Percentiles rank a stretch among this genome's conserved stretches.
phyloP scores from a whole-genome alignment of 2,113 vertebrate species.

The Brachirus orientalis region DNA sequence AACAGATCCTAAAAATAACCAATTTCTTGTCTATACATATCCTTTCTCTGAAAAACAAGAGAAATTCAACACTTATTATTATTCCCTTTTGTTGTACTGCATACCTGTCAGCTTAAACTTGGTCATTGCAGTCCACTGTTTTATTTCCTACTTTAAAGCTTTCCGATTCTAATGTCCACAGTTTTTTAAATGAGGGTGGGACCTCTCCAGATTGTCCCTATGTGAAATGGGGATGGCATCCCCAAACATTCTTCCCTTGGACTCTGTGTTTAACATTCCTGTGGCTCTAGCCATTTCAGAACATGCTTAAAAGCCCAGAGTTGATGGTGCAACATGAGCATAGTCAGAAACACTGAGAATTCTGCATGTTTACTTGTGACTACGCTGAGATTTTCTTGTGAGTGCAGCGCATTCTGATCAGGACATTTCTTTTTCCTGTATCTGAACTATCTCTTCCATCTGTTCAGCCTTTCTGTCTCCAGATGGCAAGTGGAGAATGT shows the following conservation, averaged over 20 bases:
- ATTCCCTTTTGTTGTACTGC: background rate
- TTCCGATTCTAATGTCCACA: slow-evolving; percentile 40
- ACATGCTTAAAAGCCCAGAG: slow-evolving; percentile 63
- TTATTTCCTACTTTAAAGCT: slow-evolving; percentile 14
- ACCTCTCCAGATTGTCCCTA: slow-evolving; percentile 55
- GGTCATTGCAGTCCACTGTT: background rate
- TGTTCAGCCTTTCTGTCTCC: slow-evolving; percentile 48
- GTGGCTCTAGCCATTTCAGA: slow-evolving; percentile 68
- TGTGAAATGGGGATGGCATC: slow-evolving; percentile 63
- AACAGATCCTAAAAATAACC: background rate
- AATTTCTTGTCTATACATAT: too few species aligned
- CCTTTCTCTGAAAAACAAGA: background rate
- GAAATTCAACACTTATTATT: background rate
- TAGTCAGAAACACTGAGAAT: slow-evolving; percentile 44
- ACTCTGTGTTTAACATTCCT: slow-evolving; percentile 81
- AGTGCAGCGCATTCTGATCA: slow-evolving; percentile 18
- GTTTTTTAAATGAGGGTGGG: slow-evolving; percentile 55
- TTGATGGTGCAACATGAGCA: slow-evolving; percentile 53
- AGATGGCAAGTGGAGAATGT: slow-evolving; percentile 4
- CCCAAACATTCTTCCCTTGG: slow-evolving; percentile 55
- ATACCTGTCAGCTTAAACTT: slow-evolving; percentile 9
- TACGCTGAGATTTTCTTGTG: slow-evolving; percentile 32
- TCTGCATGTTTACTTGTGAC: slow-evolving; percentile 42
- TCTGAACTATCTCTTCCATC: slow-evolving; percentile 37
- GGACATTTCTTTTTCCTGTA: slow-evolving; percentile 9